These are phyloP conservation scores for Octonoba sinensis DNA, from an alignment of 2,888 invertebrate species.

Conservation along the genomic window DNA sequence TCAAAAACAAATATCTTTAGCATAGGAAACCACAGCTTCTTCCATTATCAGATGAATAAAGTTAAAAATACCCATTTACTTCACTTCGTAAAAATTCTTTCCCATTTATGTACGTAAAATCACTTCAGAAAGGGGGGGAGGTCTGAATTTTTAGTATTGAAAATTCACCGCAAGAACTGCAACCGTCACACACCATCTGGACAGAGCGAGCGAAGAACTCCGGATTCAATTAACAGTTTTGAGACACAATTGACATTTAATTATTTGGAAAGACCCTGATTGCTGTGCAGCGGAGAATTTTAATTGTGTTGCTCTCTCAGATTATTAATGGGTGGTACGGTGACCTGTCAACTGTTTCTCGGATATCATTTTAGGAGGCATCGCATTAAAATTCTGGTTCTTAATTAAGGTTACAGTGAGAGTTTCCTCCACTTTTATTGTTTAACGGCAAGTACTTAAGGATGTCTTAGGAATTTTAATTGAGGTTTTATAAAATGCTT, in stretches of 20 bases:
- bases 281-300: slow-evolving; percentile 30
- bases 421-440: slow-evolving; percentile 17
- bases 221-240: slow-evolving; percentile 58
- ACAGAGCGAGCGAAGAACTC: no score
- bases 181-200: no score
- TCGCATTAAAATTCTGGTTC: slow-evolving; percentile 32
- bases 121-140: no score
- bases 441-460: slow-evolving; percentile 12
- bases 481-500: no score
- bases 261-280: slow-evolving; percentile 54
- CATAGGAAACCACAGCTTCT: no score
- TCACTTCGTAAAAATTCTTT: no score
- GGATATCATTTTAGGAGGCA: slow-evolving; percentile 31
- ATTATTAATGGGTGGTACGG: slow-evolving; percentile 39
- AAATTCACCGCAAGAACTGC: no score
- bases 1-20: no score
- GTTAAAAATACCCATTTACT: no score
- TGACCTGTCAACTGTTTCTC: slow-evolving; percentile 40
- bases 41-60: no score
- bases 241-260: slow-evolving; percentile 59
- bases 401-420: slow-evolving; percentile 38
- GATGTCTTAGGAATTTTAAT: slow-evolving; percentile 22
- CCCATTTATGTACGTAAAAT: no score
- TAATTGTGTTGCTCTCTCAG: slow-evolving; percentile 43
- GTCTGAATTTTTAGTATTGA: no score